Evolutionary conservation across 2,113 vertebrate genomes (phyloP).

Genomic region (Plecturocebus donacophilus): DNA sequence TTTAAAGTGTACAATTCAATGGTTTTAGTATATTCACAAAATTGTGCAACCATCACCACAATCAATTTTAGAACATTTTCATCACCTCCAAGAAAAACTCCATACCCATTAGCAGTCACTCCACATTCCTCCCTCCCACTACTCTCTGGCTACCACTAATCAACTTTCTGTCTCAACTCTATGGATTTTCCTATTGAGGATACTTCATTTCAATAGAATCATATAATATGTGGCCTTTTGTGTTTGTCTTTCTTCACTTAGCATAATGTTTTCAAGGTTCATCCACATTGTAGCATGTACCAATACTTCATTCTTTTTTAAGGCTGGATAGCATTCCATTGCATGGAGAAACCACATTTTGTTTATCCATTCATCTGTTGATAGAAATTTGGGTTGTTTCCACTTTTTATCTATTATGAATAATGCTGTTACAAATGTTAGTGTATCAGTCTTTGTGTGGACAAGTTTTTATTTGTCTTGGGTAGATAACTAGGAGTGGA

Average conservation of each 20-base stretch:
- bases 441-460: neutral
- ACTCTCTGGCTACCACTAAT: neutral
- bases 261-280: constrained; percentile 1
- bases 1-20: neutral
- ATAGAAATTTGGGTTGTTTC: neutral
- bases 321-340: constrained; percentile 19
- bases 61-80: constrained; percentile 4
- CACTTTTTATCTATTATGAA: neutral
- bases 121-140: neutral
- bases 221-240: neutral
- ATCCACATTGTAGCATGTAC: neutral
- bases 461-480: constrained; percentile 27
- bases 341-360: neutral
- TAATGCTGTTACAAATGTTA: constrained; percentile 31
- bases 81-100: neutral
- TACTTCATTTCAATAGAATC: neutral
- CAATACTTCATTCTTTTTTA: neutral
- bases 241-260: neutral
- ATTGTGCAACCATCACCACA: neutral
- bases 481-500: neutral
- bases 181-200: neutral
- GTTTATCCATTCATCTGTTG: constrained; percentile 1
- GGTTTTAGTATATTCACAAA: neutral
- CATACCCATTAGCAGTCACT: neutral
- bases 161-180: neutral